phyloP scores from a whole-genome alignment of 2,888 invertebrate species.

The Ecdyonurus torrentis region DNA sequence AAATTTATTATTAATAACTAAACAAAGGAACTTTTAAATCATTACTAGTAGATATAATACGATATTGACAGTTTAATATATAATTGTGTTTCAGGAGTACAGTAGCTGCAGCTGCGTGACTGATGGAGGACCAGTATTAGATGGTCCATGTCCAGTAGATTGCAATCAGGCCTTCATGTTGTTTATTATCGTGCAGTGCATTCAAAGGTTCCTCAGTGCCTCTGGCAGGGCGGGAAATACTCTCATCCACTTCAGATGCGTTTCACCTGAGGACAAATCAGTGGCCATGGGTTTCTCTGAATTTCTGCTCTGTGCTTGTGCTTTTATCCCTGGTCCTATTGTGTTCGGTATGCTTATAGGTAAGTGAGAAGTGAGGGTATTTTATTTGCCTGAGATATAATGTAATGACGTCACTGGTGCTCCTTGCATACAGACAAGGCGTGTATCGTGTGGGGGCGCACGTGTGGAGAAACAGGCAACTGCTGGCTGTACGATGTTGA shows the following conservation, averaged over 20 bases:
- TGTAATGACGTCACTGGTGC: neutral
- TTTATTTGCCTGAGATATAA: neutral
- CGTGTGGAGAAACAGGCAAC: conserved; percentile 24
- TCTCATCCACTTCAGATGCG: conserved; percentile 21
- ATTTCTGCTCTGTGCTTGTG: conserved; percentile 18
- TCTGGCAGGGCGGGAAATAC: conserved; percentile 20
- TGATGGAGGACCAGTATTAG: conserved; percentile 11
- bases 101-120: conserved; percentile 10
- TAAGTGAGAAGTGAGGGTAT: conserved; percentile 12
- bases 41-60: neutral
- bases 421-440: conserved; percentile 22
- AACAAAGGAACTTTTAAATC: neutral
- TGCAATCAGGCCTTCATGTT: conserved; percentile 17
- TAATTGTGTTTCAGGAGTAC: conserved; percentile 5
- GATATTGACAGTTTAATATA: too few relatives aligned
- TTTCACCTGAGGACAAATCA: conserved; percentile 22
- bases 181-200: conserved; percentile 18
- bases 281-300: conserved; percentile 21
- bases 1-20: neutral
- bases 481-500: conserved; percentile 28
- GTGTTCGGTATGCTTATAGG: conserved; percentile 27
- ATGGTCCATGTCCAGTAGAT: conserved; percentile 17
- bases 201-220: conserved; percentile 19
- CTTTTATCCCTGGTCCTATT: conserved; percentile 29
- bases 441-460: conserved; percentile 27